Base-by-base conservation (phyloP, 2,888 invertebrate genomes). In the Mystacides longicornis region DNA sequence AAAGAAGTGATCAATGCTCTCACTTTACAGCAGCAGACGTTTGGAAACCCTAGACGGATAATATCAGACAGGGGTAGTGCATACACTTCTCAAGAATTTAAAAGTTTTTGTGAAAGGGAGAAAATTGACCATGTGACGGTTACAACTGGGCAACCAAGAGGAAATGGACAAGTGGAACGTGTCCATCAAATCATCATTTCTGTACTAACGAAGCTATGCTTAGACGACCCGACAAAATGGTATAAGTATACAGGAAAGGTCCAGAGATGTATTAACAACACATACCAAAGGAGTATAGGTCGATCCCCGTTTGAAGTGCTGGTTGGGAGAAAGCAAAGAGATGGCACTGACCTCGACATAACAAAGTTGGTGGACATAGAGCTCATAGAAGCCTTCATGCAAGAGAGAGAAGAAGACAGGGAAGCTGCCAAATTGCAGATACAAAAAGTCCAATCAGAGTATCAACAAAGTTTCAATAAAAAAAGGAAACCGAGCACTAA, bases 1-100 rank as follows among this genome's bases (percentile, higher is more conserved):
- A 61, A 60, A 19, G 68, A 72, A 49, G 65, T 64, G 0, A 43
- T 71, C 5, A 22, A 62, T 2, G 67, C 65, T 57, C 43, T 70
- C 1, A 54, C 55, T 3, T 16, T 57, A 3, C 67, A 68, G 27
- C 65, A 66, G 46, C 59, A 60, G n/a, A 61, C 51, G 4, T 72
- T 71, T 64, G 71, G 69, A 7, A 68, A 67, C 56, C 69, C 70
- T 5, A 53, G 19, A 7, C 62, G 64, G 27, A 65, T 69, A 3
- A 64, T 70, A 2, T 64, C 67, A 0, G 69, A 70, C 54, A 59
- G 63, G 56, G 68, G 68, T 3, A 60, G 67, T 2, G 69, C 71
- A 3, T 72, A 67, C 55, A 68, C 66, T 0, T 64, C 67, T 1
- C 51, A 63, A 7, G 65, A 64, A 1, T 71, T 71, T 50, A 23